Evolutionary conservation across 2,113 vertebrate species (phyloP).

Genomic region (Myotis yumanensis): DNA sequence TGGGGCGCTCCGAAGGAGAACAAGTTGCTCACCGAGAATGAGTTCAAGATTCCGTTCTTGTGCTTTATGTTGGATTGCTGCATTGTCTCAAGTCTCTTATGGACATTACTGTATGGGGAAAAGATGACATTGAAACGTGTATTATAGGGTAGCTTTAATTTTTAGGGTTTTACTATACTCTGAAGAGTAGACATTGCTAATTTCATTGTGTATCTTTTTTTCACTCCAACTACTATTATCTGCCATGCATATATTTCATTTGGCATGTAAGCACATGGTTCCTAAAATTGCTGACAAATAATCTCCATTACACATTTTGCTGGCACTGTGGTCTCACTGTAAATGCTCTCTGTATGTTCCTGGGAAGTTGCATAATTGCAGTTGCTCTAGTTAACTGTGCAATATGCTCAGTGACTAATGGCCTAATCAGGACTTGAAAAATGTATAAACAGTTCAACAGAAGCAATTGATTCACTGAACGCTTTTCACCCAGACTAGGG

Average conservation of each 20-base stretch:
- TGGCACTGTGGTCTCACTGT: constrained; percentile 42
- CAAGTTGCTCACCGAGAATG: background rate
- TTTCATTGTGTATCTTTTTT: background rate
- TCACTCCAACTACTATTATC: background rate
- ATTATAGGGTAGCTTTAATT: background rate
- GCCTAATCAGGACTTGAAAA: constrained; percentile 82
- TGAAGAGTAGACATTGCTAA: background rate
- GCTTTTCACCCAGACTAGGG: constrained; percentile 74
- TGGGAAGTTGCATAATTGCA: constrained; percentile 75
- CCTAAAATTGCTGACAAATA: constrained; percentile 40
- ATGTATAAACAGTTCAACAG: constrained; percentile 79
- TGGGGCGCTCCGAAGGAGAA: background rate
- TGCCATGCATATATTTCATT: constrained; percentile 32
- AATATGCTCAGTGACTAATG: constrained; percentile 78
- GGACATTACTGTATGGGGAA: background rate
- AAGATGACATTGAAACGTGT: background rate
- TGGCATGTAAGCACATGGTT: constrained; percentile 39
- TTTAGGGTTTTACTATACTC: background rate
- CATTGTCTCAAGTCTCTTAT: background rate
- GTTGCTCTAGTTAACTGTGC: constrained; percentile 71
- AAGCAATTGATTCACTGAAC: constrained; percentile 77
- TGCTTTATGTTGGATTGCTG: background rate
- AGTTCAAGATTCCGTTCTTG: background rate
- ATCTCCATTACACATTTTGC: constrained; percentile 45
- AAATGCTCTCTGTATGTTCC: constrained; percentile 60